These are phyloP conservation scores for Aspidapion aeneum DNA, from an alignment of 2,888 invertebrate genomes.

Conservation along the genomic window DNA sequence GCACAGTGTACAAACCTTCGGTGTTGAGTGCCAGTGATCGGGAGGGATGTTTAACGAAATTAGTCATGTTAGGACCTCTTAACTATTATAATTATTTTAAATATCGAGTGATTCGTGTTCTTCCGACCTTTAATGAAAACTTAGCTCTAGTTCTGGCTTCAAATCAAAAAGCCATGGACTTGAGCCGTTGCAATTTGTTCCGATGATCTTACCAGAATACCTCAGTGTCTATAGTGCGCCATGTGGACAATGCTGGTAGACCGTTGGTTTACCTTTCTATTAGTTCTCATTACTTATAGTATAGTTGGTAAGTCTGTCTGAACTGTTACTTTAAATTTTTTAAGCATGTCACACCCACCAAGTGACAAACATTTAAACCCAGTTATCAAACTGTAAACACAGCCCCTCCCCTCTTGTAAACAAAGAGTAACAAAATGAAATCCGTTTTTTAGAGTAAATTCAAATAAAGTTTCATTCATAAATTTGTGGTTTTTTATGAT, in stretches of 20 bases:
- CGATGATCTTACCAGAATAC: slow-evolving; percentile 42
- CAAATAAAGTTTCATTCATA: background rate
- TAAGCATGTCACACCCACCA: slow-evolving; percentile 46
- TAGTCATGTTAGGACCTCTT: slow-evolving; percentile 37
- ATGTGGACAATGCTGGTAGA: slow-evolving; percentile 43
- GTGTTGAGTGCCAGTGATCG: slow-evolving; percentile 33
- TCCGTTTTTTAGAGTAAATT: background rate
- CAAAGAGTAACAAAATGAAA: slow-evolving; percentile 37
- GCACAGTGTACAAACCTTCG: slow-evolving; percentile 26
- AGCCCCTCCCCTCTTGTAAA: slow-evolving; percentile 47
- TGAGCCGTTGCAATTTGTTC: slow-evolving; percentile 39
- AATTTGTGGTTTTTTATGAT: background rate
- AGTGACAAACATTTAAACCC: slow-evolving; percentile 25
- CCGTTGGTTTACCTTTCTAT: slow-evolving; percentile 37
- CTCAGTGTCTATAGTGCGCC: slow-evolving; percentile 38
- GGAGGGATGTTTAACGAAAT: slow-evolving; percentile 27
- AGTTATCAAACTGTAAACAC: slow-evolving; percentile 47
- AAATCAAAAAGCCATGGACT: slow-evolving; percentile 42
- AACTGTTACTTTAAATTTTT: background rate
- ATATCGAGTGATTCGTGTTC: slow-evolving; percentile 17
- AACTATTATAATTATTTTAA: slow-evolving; percentile 22
- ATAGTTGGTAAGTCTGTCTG: slow-evolving; percentile 41
- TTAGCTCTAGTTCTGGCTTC: slow-evolving; percentile 30
- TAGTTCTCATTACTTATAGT: slow-evolving; percentile 43
- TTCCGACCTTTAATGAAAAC: slow-evolving; percentile 13